Base-by-base conservation (phyloP, 2,113 vertebrate species). In the Pterocles burchelli region DNA sequence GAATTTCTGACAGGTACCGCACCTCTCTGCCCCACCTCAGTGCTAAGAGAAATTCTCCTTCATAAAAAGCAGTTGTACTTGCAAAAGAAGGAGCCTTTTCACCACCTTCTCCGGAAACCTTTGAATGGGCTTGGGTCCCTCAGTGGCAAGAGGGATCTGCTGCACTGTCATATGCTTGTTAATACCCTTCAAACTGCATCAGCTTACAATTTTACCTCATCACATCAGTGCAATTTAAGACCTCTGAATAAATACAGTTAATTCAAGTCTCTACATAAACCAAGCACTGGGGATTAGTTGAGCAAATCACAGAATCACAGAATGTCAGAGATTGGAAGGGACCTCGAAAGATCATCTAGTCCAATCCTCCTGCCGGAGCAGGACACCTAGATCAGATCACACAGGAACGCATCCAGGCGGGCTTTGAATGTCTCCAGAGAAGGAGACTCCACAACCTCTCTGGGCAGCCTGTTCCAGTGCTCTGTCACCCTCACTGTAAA, bases 171-270 rank as follows among this genome's bases (percentile, higher is more conserved):
- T 54, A 49, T 45, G 41, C 58, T 90, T 65, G n/a, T 72, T 95
- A 96, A 94, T 96, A 88, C 90, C 73, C 93, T 96, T 92, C 92
- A 93, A 94, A 89, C 66, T 81, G 75, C 85, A 94, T 81, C 90
- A 90, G 92, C 70, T 82, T 95, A 88, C 83, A 90, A 92, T 96
- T 94, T 93, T 93, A 89, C 87, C 88, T 95, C 90, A 85, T 95
- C 76, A 85, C 90, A 93, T 89, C 83, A 72, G 70, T 87, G 88
- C 85, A 89, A 93, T 90, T 93, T 90, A 82, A 93, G 90, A 95
- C 92, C 88, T 93, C 88, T 87, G 84, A 95, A 95, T 96, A 96
- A 95, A 96, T 90, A 96, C 83, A 85, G 90, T 96, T 96, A 96
- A 97, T 96, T 96, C 95, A 82, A 89, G 83, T 78, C 86, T 96